A percentile compares a stretch with the other conserved stretches of the same genome.
Evolutionary conservation across 2,888 invertebrate genomes (phyloP).

Genomic region (Nasonovia ribisnigri): DNA sequence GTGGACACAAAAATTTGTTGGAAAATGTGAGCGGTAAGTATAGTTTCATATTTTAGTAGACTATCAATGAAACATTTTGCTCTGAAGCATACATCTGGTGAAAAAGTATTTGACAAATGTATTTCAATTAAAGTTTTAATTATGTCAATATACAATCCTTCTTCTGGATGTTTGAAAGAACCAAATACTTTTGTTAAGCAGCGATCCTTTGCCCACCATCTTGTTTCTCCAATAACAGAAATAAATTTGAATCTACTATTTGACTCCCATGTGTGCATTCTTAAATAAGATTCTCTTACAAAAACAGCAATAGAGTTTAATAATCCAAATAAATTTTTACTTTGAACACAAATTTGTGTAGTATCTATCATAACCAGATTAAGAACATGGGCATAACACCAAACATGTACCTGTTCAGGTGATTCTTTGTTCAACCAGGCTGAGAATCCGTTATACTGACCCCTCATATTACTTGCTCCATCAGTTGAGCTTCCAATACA

Average conservation of each 20-base stretch:
- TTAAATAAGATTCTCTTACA: neutral
- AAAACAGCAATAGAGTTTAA: neutral
- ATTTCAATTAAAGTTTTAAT: neutral
- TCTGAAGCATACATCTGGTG: neutral
- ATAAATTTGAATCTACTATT: neutral
- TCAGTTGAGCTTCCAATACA: conserved; percentile 11
- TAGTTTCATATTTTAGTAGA: too few species aligned
- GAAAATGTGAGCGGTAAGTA: neutral
- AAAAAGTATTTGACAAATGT: neutral
- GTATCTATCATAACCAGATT: too few species aligned
- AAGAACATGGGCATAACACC: conserved; percentile 14
- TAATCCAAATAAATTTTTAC: neutral
- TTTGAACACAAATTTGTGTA: too few species aligned
- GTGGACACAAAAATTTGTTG: neutral
- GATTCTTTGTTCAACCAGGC: conserved; percentile 9
- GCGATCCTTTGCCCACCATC: neutral
- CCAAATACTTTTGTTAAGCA: neutral
- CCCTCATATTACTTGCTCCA: neutral
- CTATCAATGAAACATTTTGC: too few species aligned
- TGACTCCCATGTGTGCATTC: neutral
- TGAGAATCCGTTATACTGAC: neutral
- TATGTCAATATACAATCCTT: neutral
- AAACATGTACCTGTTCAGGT: neutral
- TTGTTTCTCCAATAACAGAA: neutral
- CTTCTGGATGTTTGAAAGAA: neutral